Percentiles rank a stretch among this genome's conserved stretches.
phyloP scores from a whole-genome alignment of 2,888 invertebrate species.

The Drosophila seclusa region DNA sequence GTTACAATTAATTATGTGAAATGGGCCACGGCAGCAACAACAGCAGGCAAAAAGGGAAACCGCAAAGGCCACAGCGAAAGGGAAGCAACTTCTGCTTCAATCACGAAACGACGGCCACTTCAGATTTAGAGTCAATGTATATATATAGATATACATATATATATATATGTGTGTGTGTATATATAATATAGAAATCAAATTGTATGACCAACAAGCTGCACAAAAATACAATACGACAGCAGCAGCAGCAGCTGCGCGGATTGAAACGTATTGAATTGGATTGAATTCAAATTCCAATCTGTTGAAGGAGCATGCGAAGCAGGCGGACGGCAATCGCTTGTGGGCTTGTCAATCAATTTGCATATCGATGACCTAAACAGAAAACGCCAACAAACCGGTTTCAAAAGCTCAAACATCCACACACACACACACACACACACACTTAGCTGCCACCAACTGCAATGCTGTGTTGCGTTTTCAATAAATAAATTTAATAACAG shows the following conservation, averaged over 20 bases:
- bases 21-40: constrained; percentile 48
- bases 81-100: constrained; percentile 14
- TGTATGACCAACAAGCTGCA: constrained; percentile 41
- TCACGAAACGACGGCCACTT: constrained; percentile 14
- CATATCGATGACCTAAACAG: constrained; percentile 72
- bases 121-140: constrained; percentile 1
- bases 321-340: constrained; percentile 1
- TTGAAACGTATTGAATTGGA: constrained; percentile 54
- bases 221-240: constrained; percentile 47
- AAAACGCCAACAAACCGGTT: constrained; percentile 25
- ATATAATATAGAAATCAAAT: constrained; percentile 40
- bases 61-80: background rate
- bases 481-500: constrained; percentile 72
- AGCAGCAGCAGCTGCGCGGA: constrained; percentile 35
- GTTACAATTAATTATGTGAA: constrained; percentile 78
- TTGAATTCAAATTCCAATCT: constrained; percentile 26
- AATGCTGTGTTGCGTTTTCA: constrained; percentile 44
- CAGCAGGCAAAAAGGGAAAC: constrained; percentile 1
- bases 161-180: background rate
- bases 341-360: constrained; percentile 73
- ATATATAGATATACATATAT: background rate
- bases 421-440: background rate
- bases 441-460: background rate
- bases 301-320: background rate
- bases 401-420: constrained; percentile 2